A percentile compares a stretch with the other conserved stretches of the same genome.
Conservation (phyloP, 2,888 invertebrate species). For the Coelinius sp. region DNA sequence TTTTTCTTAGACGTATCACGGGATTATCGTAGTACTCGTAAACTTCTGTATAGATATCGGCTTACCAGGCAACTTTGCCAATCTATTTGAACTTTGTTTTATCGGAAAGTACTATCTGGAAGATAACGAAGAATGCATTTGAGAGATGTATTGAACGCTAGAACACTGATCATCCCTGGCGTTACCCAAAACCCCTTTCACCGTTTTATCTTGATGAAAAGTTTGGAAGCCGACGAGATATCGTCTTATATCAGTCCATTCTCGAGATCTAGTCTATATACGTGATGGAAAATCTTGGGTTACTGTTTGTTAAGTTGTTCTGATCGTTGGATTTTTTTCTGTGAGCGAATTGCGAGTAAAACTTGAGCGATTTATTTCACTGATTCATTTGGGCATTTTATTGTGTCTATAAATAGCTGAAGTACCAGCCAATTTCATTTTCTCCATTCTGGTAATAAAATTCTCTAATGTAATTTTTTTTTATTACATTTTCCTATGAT, state of each 20-base stretch:
- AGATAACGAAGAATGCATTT: constrained; percentile 15
- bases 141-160: constrained; percentile 15
- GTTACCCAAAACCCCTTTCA: background rate
- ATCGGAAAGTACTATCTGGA: constrained; percentile 11
- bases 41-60: constrained; percentile 6
- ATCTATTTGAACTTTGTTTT: constrained; percentile 33
- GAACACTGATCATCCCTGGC: background rate
- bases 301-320: background rate
- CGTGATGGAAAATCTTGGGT: background rate
- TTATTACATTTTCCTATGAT: background rate
- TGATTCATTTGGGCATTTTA: background rate
- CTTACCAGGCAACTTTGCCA: constrained; percentile 22
- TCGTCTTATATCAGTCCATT: background rate
- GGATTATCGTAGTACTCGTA: constrained; percentile 1
- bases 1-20: background rate
- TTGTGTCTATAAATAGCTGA: background rate
- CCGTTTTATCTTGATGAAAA: constrained; percentile 9
- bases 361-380: background rate
- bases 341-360: background rate
- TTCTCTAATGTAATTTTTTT: constrained; percentile 7
- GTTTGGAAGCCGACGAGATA: background rate
- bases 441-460: background rate
- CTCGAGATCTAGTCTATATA: background rate
- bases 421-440: background rate
- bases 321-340: background rate